phyloP scores from a whole-genome alignment of 2,113 vertebrate genomes.

The Tachuris rubrigastra region DNA sequence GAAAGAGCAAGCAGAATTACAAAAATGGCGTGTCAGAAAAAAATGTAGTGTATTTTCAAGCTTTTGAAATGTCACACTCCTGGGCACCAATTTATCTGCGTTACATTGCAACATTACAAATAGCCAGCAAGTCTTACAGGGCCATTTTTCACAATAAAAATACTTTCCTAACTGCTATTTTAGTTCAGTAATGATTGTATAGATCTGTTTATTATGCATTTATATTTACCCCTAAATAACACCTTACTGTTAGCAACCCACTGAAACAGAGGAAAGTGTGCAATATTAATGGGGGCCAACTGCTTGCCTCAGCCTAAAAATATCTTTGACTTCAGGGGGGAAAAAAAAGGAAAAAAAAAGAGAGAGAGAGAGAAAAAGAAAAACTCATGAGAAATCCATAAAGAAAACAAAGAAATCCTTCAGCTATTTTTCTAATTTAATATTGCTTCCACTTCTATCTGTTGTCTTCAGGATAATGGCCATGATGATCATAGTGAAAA shows the following conservation, averaged over 20 bases:
- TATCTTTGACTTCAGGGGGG: conserved; percentile 26
- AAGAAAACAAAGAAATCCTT: conserved; percentile 64
- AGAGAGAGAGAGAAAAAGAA: neutral
- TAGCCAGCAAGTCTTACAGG: conserved; percentile 74
- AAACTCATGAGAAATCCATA: conserved; percentile 22
- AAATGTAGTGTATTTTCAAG: conserved; percentile 64
- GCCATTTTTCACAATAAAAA: conserved; percentile 79
- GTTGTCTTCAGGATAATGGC: conserved; percentile 42
- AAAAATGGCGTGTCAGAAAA: conserved; percentile 64
- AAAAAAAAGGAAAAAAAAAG: neutral
- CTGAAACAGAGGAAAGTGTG: conserved; percentile 41
- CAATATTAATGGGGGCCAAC: conserved; percentile 62
- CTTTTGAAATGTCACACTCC: conserved; percentile 76
- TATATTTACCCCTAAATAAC: conserved; percentile 68
- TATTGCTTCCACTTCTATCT: conserved; percentile 41
- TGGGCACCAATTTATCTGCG: conserved; percentile 78
- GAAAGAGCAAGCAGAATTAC: conserved; percentile 70
- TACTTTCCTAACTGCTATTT: conserved; percentile 75
- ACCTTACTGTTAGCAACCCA: conserved; percentile 59
- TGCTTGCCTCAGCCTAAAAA: conserved; percentile 44
- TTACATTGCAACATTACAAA: conserved; percentile 74
- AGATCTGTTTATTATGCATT: conserved; percentile 77
- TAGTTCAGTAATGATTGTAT: conserved; percentile 70
- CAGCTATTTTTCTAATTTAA: conserved; percentile 59
- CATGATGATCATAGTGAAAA: conserved; percentile 42